Base-by-base conservation (phyloP, 2,797 vertebrate genomes). In the Sylvilagus floridanus region DNA sequence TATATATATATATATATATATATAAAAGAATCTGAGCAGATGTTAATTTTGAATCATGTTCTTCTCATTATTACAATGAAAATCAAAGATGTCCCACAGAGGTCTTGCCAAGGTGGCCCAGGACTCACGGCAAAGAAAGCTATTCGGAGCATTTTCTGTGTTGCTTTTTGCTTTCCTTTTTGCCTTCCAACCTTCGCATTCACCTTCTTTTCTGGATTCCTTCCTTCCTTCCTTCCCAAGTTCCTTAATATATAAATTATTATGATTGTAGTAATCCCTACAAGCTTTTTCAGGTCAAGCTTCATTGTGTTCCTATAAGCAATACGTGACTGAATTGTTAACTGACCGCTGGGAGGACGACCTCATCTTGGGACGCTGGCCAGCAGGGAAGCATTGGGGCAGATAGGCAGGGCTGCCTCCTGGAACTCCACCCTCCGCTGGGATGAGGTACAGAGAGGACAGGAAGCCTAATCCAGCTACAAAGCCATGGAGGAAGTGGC, bases 221-320 rank as follows among this genome's bases (percentile, higher is more conserved):
- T 73, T 77, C 37, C 65, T 57, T 65, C 17, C 14, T 84, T 90
- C n/a, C 63, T 90, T 60, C 78, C 28, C 62, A n/a, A 60, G 32
- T 82, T 82, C 76, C 17, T 57, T 91, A 71, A 52, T 26, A 72
- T 69, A 78, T 77, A 47, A 73, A n/a, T 84, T 69, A 87, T 32
- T 47, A 66, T 75, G 47, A 47, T 24, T 21, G 10, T 7, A 63
- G 21, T 35, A 47, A 69, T 91, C 65, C 50, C 16, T 50, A 5
- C 42, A 92, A 75, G 83, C 22, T 89, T 77, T 86, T 62, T 75
- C 54, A 75, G 91, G 69, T 91, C 78, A 94, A 65, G 54, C 54
- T 86, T 72, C 69, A 65, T 77, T 91, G 78, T 91, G 68, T 91
- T 91, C 30, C 60, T 52, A 52, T 35, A 65, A 88, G 65, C 6